Evolutionary conservation across 2,113 vertebrate species (phyloP), one percentile per base, ranked within the genome.

Genomic region (Callionymus lyra): DNA sequence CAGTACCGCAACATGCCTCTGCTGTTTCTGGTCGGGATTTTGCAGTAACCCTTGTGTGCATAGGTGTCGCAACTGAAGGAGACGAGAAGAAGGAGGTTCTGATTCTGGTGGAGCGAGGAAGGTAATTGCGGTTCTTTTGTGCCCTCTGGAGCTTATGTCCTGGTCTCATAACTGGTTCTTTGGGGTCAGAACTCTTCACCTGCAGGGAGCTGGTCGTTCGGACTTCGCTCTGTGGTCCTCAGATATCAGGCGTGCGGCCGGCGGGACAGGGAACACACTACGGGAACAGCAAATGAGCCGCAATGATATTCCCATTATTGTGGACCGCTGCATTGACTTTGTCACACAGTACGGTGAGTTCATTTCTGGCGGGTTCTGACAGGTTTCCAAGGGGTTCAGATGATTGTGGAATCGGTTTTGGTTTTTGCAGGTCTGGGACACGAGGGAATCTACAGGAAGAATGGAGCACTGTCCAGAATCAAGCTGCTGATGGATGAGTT

Each of bases 291-390:
- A 99, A 83, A 87, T 99, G 66, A 98, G 92, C 77, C 68, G 93
- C 0, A 89, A 82, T 1, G 90, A 93, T 81, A 94, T 99, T 52
- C 95, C 95, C 58, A 97, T 99, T 74, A 93, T 98, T 0, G 91
- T 99, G 64, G 93, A 97, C 69, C 91, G 93, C 83, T 99, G 95
- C 74, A 90, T 99, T 0, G 90, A 92, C 57, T 99, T 98, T 80
- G 91, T 97, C 79, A 98, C 94, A 0, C 94, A 97, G 76, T 94
- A 95, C 0, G 93, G 93, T 97, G 70, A 86, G 90, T 16, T 44
- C 4, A 5, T 8, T 1, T 18, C 10, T 9, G 10, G 6, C 8
- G 12, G 2, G 31, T 8, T 21, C 10, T 3, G 10, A 5, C 21
- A 4, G 8, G 4, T 8, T 8, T 27, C 21, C 21, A 27, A 5